These are phyloP conservation scores for Percopsis transmontana DNA, from an alignment of 2,113 vertebrate genomes.

Conservation along the genomic window DNA sequence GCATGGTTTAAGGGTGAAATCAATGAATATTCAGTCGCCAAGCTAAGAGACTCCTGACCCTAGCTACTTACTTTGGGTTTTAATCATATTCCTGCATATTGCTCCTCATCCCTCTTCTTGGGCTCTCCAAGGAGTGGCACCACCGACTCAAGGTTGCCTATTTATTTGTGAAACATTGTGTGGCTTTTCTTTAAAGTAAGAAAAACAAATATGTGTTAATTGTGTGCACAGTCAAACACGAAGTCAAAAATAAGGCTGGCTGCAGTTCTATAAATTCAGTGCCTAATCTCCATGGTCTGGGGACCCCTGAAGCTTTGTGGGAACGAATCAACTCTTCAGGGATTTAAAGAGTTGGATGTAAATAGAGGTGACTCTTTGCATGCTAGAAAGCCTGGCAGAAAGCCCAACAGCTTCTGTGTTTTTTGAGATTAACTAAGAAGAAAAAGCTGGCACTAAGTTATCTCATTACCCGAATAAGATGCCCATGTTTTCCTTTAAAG, in stretches of 20 bases:
- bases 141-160: conserved; percentile 25
- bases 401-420: conserved; percentile 15
- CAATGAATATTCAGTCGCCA: conserved; percentile 73
- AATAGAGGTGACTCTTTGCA: conserved; percentile 13
- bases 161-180: conserved; percentile 11
- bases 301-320: conserved; percentile 10
- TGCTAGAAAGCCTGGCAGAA: neutral
- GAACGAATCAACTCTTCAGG: conserved; percentile 13
- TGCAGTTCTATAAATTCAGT: conserved; percentile 10
- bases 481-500: neutral
- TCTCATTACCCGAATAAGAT: neutral
- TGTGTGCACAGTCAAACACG: conserved; percentile 18
- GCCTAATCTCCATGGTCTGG: conserved; percentile 11
- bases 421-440: conserved; percentile 6
- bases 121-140: conserved; percentile 21
- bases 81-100: conserved; percentile 61
- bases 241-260: neutral
- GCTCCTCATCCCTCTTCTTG: conserved; percentile 9
- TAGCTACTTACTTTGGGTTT: conserved; percentile 41
- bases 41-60: conserved; percentile 63
- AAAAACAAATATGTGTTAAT: conserved; percentile 20
- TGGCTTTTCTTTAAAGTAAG: conserved; percentile 11
- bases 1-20: conserved; percentile 66
- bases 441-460: conserved; percentile 1
- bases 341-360: neutral